Base-by-base conservation (phyloP, 2,888 invertebrate genomes). In the Schizaphis graminum region DNA sequence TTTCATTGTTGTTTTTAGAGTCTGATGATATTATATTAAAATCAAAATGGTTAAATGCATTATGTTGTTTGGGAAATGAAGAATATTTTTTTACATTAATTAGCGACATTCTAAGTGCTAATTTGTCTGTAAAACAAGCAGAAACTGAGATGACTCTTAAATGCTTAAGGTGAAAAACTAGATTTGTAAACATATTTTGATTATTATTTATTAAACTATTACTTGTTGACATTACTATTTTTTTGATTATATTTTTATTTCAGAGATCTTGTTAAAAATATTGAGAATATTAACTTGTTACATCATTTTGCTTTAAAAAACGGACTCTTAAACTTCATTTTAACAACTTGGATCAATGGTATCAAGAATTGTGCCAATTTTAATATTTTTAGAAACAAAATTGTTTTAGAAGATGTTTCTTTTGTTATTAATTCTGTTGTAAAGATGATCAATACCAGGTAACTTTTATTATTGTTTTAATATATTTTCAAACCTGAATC, bases 301-400 rank as follows among this genome's bases (percentile, higher is more conserved):
- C n/a, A 53, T 47, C 21, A 94, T 57, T 94, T 94, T 94, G 84
- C 94, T 86, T 61, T 49, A 41, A 85, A 94, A 35, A 49, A 26
- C 21, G 61, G 86, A 26, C 35, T 94, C 11, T 90, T 94, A 67
- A 67, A 94, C 10, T 90, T 49, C 7, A 35, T 94, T 61, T 61
- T 94, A 41, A 91, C 28, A 28, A 77, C 85, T 67, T 94, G 94
- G 94, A 94, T 94, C 5, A 94, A 86, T 94, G 94, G 90, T 61
- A 86, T 94, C 13, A 94, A 86, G 10, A 91, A n/a, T 3, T 93
- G 93, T 90, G 41, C 16, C 1, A 5, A 90, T 90, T 49, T 49
- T 53, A 67, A 91, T n/a, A 28, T 94, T 26, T 90, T 90, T 61
- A 61, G 85, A 86, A 91, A 94, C 86, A 44, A 90, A 53, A 90